Percentiles rank a stretch among this genome's conserved stretches.
Evolutionary conservation across 2,888 invertebrate genomes (phyloP).

Genomic region (Phrixothrix hirtus): DNA sequence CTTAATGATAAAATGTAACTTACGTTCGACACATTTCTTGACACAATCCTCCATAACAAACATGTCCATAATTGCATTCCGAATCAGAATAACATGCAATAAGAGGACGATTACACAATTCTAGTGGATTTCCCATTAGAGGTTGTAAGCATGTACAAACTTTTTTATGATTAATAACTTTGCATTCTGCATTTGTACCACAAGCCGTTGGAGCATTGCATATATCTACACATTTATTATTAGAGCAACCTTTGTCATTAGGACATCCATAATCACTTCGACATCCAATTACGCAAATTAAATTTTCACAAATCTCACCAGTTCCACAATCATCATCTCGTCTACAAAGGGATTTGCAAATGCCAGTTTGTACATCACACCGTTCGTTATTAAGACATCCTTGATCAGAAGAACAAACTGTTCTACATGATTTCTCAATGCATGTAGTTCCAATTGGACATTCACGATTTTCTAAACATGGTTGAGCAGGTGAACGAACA

Average conservation of each 20-base stretch:
- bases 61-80: slow-evolving; percentile 72
- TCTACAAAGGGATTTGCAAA: slow-evolving; percentile 82
- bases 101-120: slow-evolving; percentile 72
- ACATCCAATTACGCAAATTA: slow-evolving; percentile 80
- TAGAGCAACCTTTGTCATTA: slow-evolving; percentile 70
- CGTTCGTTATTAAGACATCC: slow-evolving; percentile 84
- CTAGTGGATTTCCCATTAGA: slow-evolving; percentile 74
- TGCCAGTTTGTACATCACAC: slow-evolving; percentile 68
- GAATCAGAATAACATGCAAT: slow-evolving; percentile 66
- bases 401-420: slow-evolving; percentile 74
- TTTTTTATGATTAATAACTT: slow-evolving; percentile 71
- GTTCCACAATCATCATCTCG: slow-evolving; percentile 84
- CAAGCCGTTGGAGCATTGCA: slow-evolving; percentile 79
- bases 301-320: slow-evolving; percentile 83
- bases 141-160: slow-evolving; percentile 73
- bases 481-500: slow-evolving; percentile 74
- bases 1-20: no score
- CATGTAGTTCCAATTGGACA: slow-evolving; percentile 75
- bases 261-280: slow-evolving; percentile 79
- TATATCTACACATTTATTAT: slow-evolving; percentile 77
- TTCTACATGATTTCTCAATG: slow-evolving; percentile 73
- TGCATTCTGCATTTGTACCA: slow-evolving; percentile 80
- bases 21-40: slow-evolving; percentile 77
- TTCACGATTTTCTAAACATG: slow-evolving; percentile 77
- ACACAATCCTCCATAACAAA: slow-evolving; percentile 79